phyloP scores from a whole-genome alignment of 2,888 invertebrate genomes.

The Oligia fasciuncula region DNA sequence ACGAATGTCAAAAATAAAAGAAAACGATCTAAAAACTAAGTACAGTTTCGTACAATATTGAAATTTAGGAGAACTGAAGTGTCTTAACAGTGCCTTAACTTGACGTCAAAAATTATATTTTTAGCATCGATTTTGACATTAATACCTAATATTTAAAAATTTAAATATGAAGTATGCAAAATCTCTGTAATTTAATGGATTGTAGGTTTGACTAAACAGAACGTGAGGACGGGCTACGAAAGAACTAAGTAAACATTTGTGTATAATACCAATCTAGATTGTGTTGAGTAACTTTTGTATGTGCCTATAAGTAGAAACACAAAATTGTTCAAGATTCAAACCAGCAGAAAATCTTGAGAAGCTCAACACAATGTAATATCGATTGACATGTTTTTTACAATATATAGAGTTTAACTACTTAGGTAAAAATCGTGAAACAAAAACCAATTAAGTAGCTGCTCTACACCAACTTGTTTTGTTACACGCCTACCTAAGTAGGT shows the following conservation, averaged over 20 bases:
- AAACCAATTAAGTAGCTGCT: not conserved
- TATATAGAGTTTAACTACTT: not conserved
- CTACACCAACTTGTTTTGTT: not conserved
- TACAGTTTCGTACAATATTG: conserved; percentile 12
- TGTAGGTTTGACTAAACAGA: not conserved
- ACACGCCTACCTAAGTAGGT: not conserved
- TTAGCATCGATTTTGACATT: not conserved
- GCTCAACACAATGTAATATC: not conserved
- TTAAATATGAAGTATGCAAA: not conserved
- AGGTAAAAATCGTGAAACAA: not conserved
- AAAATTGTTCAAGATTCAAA: not conserved
- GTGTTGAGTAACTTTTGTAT: not conserved
- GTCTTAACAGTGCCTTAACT: conserved; percentile 54
- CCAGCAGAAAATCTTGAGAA: not conserved
- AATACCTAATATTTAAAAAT: not conserved
- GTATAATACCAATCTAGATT: not conserved
- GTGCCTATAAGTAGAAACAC: not conserved
- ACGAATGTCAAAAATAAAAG: conserved; percentile 13
- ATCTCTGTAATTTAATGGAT: not conserved
- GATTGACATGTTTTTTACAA: too few relatives aligned
- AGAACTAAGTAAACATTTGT: not conserved
- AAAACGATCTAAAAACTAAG: conserved; percentile 16
- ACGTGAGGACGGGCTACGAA: not conserved
- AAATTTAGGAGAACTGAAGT: conserved; percentile 13
- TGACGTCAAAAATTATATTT: not conserved